Evolutionary conservation across 2,113 vertebrate genomes (phyloP), one percentile per base, ranked within the genome.

Genomic region (Chrysochloris asiatica): DNA sequence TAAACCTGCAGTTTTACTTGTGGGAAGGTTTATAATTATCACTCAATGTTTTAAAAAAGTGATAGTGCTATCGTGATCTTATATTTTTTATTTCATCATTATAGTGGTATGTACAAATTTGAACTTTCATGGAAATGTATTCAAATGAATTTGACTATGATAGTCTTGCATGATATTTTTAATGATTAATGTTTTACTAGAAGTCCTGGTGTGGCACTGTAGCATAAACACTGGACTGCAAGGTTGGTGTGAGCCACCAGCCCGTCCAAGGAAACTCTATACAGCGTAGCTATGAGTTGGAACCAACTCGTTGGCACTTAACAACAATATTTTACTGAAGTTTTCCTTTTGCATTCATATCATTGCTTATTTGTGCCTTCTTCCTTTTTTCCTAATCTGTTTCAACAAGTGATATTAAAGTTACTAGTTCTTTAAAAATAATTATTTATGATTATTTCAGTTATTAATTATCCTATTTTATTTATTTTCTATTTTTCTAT

Each of bases 1-100:
- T 85, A n/a, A 22, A 88, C 28, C 48, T 83, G 16, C 5, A 43
- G 26, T 61, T 81, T 71, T 89, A 61, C 69, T 94, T 88, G 19
- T 81, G 13, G 22, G 13, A 69, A 90, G 45, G 4, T 69, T 88
- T 88, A 26, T 47, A 90, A 77, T 88, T 50, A 73, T 16, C 21
- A 14, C 81, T 75, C 14, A 88, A n/a, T 24, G 50, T 90, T 75
- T 14, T 83, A 89, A n/a, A n/a, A n/a, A n/a, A 84, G 14, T 30
- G 45, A 54, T 73, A 41, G 8, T 3, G 41, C 71, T 54, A 45
- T 56, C 77, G 67, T 65, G 11, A 9, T 77, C n/a, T 87, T 52
- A 30, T 72, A 36, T 65, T 36, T 72, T 50, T 88, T 16, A 59
- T 82, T 82, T 73, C 76, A 45, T 50, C 14, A 30, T 17, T 72